A percentile compares a stretch with the other conserved stretches of the same genome.
Evolutionary conservation across 2,797 vertebrate species (phyloP).

Genomic region (Sebastes nivosus): DNA sequence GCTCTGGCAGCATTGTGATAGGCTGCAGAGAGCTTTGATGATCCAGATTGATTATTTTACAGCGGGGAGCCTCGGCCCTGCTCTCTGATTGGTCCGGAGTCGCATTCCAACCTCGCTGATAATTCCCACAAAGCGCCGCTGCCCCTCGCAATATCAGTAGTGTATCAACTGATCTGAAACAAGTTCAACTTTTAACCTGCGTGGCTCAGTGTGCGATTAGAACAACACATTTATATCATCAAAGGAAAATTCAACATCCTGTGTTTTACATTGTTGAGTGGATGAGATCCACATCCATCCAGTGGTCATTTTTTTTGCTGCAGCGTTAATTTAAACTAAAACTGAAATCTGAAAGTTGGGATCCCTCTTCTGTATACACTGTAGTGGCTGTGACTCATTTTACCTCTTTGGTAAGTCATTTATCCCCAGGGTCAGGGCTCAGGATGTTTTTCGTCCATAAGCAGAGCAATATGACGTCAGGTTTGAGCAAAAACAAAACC

Average conservation of each 20-base stretch:
- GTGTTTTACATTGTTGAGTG: background rate
- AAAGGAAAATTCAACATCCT: background rate
- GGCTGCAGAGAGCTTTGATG: slow-evolving; percentile 39
- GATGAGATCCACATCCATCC: background rate
- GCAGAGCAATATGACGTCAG: background rate
- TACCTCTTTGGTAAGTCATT: background rate
- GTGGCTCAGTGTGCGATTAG: background rate
- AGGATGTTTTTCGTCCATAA: background rate
- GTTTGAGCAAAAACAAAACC: background rate
- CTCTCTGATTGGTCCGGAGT: slow-evolving; percentile 30
- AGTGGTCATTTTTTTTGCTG: background rate
- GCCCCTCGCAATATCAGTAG: background rate
- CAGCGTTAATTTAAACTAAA: background rate
- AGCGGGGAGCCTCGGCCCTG: background rate
- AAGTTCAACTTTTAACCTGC: background rate
- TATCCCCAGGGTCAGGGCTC: background rate
- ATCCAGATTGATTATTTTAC: slow-evolving; percentile 59
- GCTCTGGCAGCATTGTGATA: slow-evolving; percentile 17
- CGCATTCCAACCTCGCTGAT: slow-evolving; percentile 50
- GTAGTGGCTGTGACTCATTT: slow-evolving; percentile 9
- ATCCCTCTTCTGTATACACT: too few species aligned
- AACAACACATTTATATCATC: background rate
- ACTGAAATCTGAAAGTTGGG: background rate
- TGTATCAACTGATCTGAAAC: background rate
- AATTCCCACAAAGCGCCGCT: slow-evolving; percentile 39